Base-by-base conservation (phyloP, 2,797 vertebrate genomes). In the Falco cherrug region DNA sequence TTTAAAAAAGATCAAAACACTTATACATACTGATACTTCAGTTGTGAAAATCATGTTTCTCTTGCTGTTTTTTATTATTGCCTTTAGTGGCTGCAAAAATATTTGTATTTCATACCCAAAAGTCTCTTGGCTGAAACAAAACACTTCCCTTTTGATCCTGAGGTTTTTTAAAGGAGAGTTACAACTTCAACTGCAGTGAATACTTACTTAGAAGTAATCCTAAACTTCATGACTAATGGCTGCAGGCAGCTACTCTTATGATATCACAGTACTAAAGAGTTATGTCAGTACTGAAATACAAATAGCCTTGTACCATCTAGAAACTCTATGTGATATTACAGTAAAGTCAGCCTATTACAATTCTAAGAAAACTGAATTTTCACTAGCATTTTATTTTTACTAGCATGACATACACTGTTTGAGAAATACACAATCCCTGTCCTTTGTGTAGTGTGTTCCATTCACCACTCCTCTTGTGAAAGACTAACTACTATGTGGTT, bases 1-100 rank as follows among this genome's bases (percentile, higher is more conserved):
- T 89, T 92, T 92, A 90, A 87, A 95, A 95, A 91, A 84, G 95
- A 95, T 95, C 79, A 89, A 95, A 96, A 77, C 85, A 96, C 79
- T 95, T 92, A 37, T 37, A 37, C 35, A 43, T 77, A 92, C 69
- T 95, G 84, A 89, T 86, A 89, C 59, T 93, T 96, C 80, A 89
- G 41, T 89, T 93, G 64, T 89, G 89, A 93, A 94, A 93, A 77
- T 86, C 89, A 78, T 76, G 45, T 68, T 96, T 79, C 76, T 93
- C 16, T 50, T 87, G 69, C 51, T 91, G 75, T 16, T 94, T 93
- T 95, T 95, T 54, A 77, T 77, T 92, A 65, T 93, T 94, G 24
- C 41, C 33, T 73, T 84, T 65, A 88, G 76, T 90, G 83, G 87
- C 95, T 95, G 84, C 60, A 7, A 61, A 92, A 81, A 48, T 63